Conservation (phyloP, 2,797 vertebrate genomes). For the Halcyon chelicuti region DNA sequence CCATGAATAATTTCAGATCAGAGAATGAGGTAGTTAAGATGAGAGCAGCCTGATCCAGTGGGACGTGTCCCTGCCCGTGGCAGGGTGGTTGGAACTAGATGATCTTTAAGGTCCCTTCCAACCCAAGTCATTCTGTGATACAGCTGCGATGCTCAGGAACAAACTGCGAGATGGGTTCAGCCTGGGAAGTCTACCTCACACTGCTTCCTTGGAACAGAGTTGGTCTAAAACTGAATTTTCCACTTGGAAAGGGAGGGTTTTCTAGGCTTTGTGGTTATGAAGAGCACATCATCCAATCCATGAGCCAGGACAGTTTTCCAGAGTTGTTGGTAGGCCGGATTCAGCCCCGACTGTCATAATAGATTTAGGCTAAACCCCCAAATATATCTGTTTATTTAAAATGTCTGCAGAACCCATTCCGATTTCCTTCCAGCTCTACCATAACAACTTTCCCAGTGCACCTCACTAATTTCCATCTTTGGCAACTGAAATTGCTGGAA, state of each 20-base stretch:
- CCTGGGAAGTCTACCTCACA: neutral
- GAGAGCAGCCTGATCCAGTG: neutral
- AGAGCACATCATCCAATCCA: neutral
- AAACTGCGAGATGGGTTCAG: neutral
- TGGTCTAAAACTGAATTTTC: neutral
- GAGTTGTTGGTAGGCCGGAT: neutral
- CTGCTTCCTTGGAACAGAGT: neutral
- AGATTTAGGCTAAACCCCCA: neutral
- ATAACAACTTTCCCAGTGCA: neutral
- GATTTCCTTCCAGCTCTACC: neutral
- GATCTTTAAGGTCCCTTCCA: neutral
- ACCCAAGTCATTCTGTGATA: neutral
- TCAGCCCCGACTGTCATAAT: neutral
- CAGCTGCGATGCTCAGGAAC: neutral
- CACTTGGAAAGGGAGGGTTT: neutral
- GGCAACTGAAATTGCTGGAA: slow-evolving; percentile 28
- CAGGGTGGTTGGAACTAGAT: neutral
- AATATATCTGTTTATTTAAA: neutral
- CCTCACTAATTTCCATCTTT: slow-evolving; percentile 37
- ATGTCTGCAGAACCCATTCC: neutral
- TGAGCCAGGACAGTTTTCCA: neutral
- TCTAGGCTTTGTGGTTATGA: neutral
- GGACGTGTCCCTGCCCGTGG: neutral
- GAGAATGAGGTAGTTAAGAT: neutral
- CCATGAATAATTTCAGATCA: neutral